These are phyloP conservation scores for Mesoligia furuncula DNA, from an alignment of 2,888 invertebrate genomes.

Conservation along the genomic window DNA sequence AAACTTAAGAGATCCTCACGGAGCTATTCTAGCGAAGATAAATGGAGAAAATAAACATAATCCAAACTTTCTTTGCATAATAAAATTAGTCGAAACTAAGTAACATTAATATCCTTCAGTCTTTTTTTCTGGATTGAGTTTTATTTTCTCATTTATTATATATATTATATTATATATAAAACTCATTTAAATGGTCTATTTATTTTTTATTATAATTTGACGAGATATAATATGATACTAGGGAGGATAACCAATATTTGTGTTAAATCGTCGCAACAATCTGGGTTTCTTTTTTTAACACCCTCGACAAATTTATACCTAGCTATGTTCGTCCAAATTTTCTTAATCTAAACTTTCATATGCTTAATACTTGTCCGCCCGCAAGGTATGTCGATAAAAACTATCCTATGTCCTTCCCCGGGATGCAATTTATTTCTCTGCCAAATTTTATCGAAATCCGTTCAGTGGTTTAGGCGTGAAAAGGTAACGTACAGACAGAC, in stretches of 20 bases:
- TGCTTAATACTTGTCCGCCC: too few species aligned
- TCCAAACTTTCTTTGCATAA: conserved; percentile 58
- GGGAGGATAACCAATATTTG: conserved; percentile 16
- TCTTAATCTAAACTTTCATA: not conserved
- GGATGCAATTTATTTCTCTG: too few species aligned
- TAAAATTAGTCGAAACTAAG: conserved; percentile 59
- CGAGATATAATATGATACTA: too few species aligned
- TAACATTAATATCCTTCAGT: conserved; percentile 63
- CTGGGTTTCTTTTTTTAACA: not conserved
- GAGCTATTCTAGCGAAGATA: conserved; percentile 53
- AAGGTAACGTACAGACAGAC: too few species aligned
- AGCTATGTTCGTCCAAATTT: not conserved
- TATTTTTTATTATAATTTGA: conserved; percentile 43
- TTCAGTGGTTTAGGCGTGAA: too few species aligned
- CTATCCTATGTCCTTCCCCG: too few species aligned
- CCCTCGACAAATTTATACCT: not conserved
- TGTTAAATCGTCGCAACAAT: conserved; percentile 10
- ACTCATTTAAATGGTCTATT: conserved; percentile 48
- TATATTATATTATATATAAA: too few species aligned
- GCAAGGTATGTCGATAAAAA: too few species aligned
- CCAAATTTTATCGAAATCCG: too few species aligned
- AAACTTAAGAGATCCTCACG: conserved; percentile 39
- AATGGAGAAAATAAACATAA: conserved; percentile 59
- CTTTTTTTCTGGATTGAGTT: conserved; percentile 44
- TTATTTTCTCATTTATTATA: conserved; percentile 53